These are phyloP conservation scores for Drosophila erecta DNA, from an alignment of 1,140 invertebrate genomes.

Conservation along the genomic window DNA sequence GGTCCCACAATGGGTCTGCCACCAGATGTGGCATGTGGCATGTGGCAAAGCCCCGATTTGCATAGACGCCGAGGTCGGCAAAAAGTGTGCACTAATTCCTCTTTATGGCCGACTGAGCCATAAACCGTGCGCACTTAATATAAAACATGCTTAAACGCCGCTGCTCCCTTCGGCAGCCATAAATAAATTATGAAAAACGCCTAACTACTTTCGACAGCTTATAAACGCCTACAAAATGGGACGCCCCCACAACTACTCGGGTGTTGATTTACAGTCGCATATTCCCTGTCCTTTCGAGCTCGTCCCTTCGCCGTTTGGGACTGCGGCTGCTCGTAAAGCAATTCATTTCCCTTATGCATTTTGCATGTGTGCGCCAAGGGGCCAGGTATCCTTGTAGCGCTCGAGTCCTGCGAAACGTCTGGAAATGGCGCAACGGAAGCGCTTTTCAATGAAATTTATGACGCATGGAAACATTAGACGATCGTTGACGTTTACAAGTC, in stretches of 20 bases:
- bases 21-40: slow-evolving; percentile 14
- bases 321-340: slow-evolving; percentile 78
- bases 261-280: slow-evolving; percentile 82
- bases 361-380: slow-evolving; percentile 51
- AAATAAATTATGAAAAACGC: slow-evolving; percentile 84
- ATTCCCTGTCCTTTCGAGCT: slow-evolving; percentile 53
- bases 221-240: slow-evolving; percentile 78
- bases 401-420: slow-evolving; percentile 19
- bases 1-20: slow-evolving; percentile 3
- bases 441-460: slow-evolving; percentile 84
- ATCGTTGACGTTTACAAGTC: slow-evolving; percentile 82
- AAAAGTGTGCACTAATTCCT: slow-evolving; percentile 70
- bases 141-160: slow-evolving; percentile 77
- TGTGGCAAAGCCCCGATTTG: slow-evolving; percentile 52
- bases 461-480: slow-evolving; percentile 83
- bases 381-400: slow-evolving; percentile 21
- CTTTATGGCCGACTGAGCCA: slow-evolving; percentile 71
- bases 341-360: slow-evolving; percentile 83
- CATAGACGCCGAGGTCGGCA: slow-evolving; percentile 38
- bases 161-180: slow-evolving; percentile 55
- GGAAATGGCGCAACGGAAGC: slow-evolving; percentile 82
- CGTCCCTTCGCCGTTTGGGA: slow-evolving; percentile 25
- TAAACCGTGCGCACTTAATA: slow-evolving; percentile 80
- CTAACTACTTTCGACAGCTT: slow-evolving; percentile 83
- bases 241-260: slow-evolving; percentile 61